Base-by-base conservation (phyloP, 2,888 invertebrate species). In the Aphidoletes aphidimyza region DNA sequence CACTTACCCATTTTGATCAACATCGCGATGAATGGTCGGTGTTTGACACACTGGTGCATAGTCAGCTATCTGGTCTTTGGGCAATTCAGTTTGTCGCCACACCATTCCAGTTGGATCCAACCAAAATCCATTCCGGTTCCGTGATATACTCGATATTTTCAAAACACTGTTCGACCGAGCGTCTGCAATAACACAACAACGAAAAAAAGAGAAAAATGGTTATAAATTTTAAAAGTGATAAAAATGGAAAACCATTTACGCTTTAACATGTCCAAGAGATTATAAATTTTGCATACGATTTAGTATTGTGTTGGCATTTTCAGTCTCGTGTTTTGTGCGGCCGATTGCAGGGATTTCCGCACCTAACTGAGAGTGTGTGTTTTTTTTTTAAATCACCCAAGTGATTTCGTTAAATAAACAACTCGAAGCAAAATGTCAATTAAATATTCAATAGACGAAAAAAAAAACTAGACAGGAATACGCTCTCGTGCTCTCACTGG, bases 11-110 rank as follows among this genome's bases (percentile, higher is more conserved):
- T 84, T 84, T 14, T 69, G 37, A 37, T 84, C 83, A 49, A 81
- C 81, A 54, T 84, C 54, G 11, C 49, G 36, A 36, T 34, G 83
- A 85, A 86, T 86, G 85, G 86, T 86, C 85, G 86, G 85, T 85
- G 89, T 87, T 85, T 89, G 88, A 86, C 90, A 90, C 84, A 90
- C 90, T 6, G 90, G 90, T 36, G 90, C 89, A 88, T 90, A 90
- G 88, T 90, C 90, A 85, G 89, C 89, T 84, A 90, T 90, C 87
- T 90, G 89, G 88, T 90, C 90, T 88, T 90, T 90, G 87, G 90
- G 90, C 88, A 90, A 88, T 86, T 89, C 89, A 54, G 85, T 69
- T 84, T 84, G 88, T 84, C 89, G 89, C 90, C 90, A 90, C 54
- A 90, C 89, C 89, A 90, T 89, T 86, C 90, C 90, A 34, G 84